A percentile compares a stretch with the other conserved stretches of the same genome.
Evolutionary conservation across 2,888 invertebrate species (phyloP).

Genomic region (Cerceris rybyensis): DNA sequence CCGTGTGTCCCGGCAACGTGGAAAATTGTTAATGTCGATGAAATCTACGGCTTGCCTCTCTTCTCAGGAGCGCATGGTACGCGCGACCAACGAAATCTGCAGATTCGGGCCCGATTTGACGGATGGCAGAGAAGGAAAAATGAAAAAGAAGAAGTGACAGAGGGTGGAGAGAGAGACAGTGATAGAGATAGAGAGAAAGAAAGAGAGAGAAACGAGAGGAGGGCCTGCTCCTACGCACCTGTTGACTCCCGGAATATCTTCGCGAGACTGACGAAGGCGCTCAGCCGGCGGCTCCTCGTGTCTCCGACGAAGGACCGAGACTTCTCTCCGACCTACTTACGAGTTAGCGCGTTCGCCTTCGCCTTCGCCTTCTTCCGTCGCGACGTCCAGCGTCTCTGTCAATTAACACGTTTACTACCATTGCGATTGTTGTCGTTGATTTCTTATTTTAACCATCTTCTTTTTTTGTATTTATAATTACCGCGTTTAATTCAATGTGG

Average conservation of each 20-base stretch:
- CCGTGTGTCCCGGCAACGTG: not conserved
- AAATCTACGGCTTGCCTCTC: not conserved
- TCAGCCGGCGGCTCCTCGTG: conserved; percentile 76
- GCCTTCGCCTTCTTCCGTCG: conserved; percentile 63
- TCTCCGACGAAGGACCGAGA: conserved; percentile 72
- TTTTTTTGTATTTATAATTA: too few relatives aligned
- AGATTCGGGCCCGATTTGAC: conserved; percentile 7
- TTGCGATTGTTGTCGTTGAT: not conserved
- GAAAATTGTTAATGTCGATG: not conserved
- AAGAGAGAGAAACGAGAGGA: conserved; percentile 16
- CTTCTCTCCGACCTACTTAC: conserved; percentile 80
- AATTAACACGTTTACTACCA: conserved; percentile 15
- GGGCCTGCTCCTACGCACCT: conserved; percentile 72
- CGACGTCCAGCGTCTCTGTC: conserved; percentile 36
- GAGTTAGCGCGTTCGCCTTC: conserved; percentile 54
- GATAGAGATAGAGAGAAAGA: not conserved
- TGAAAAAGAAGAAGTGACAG: not conserved
- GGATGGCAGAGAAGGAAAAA: not conserved
- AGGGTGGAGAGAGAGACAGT: not conserved
- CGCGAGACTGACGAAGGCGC: conserved; percentile 78
- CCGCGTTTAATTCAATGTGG: too few relatives aligned
- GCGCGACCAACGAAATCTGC: conserved; percentile 7
- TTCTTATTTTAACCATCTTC: not conserved
- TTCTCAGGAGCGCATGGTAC: conserved; percentile 42
- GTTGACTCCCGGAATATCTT: conserved; percentile 81